These are phyloP conservation scores for Pedetes capensis DNA, from an alignment of 2,113 vertebrate species.

Conservation along the genomic window DNA sequence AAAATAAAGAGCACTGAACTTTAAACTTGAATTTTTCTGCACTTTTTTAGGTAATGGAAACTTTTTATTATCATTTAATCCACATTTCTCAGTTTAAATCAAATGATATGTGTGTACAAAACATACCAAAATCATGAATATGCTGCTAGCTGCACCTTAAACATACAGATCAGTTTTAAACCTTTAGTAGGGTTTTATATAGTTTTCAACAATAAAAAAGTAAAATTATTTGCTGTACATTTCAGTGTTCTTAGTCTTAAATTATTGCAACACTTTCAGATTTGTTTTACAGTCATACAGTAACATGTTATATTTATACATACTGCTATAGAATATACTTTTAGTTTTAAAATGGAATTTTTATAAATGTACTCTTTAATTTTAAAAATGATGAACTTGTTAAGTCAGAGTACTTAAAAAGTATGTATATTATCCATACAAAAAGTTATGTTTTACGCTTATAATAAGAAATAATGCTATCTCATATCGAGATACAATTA, in stretches of 20 bases:
- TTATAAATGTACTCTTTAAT: conserved; percentile 89
- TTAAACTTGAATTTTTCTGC: conserved; percentile 88
- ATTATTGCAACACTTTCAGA: conserved; percentile 88
- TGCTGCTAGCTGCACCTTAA: conserved; percentile 76
- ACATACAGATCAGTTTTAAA: conserved; percentile 76
- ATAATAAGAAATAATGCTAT: conserved; percentile 83
- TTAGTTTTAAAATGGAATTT: conserved; percentile 87
- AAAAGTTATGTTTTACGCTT: conserved; percentile 85
- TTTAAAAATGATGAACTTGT: conserved; percentile 84
- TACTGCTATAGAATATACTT: conserved; percentile 87
- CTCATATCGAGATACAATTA: conserved; percentile 85
- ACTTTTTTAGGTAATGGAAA: conserved; percentile 82
- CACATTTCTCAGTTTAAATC: conserved; percentile 75
- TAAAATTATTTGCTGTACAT: conserved; percentile 73
- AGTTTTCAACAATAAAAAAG: conserved; percentile 77
- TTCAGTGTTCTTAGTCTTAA: conserved; percentile 78
- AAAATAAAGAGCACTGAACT: conserved; percentile 84
- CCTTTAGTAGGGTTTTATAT: conserved; percentile 73
- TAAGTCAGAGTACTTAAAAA: conserved; percentile 86
- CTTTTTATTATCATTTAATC: conserved; percentile 79
- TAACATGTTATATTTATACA: conserved; percentile 92
- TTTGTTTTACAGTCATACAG: conserved; percentile 89
- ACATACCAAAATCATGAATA: conserved; percentile 73
- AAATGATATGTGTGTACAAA: conserved; percentile 78
- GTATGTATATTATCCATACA: conserved; percentile 89